These are phyloP conservation scores for Coluber constrictor DNA, from an alignment of 2,797 vertebrate genomes.

Conservation along the genomic window DNA sequence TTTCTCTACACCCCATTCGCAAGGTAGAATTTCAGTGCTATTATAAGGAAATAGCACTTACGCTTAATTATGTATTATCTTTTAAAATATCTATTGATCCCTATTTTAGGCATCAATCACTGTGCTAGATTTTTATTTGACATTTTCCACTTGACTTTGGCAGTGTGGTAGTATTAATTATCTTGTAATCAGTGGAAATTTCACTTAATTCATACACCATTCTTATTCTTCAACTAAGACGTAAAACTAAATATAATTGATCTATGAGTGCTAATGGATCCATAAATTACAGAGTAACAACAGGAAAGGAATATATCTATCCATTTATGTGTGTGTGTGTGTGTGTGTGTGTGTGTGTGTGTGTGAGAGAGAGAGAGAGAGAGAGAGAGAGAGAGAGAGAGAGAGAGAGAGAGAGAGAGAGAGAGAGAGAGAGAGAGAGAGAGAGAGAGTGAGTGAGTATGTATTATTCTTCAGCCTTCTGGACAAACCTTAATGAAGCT, in stretches of 20 bases:
- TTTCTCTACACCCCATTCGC: neutral
- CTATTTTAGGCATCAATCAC: neutral
- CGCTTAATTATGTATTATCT: neutral
- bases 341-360: neutral
- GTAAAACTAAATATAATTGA: neutral
- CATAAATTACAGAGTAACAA: neutral
- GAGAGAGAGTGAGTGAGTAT: too few species aligned
- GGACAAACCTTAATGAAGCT: neutral
- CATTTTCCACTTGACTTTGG: neutral
- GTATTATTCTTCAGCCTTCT: neutral
- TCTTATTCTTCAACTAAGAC: neutral
- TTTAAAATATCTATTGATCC: neutral
- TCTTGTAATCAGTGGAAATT: neutral
- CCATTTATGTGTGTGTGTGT: neutral
- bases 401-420: too few species aligned
- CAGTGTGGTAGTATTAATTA: neutral
- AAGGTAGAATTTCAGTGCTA: neutral
- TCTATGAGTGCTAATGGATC: neutral
- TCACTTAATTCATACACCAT: neutral
- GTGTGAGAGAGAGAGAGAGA: too few species aligned
- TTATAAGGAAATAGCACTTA: neutral
- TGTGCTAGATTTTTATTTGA: neutral
- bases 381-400: too few species aligned
- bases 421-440: too few species aligned
- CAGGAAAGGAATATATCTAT: neutral